Evolutionary conservation across 2,113 vertebrate species (phyloP), one percentile per base, ranked within the genome.

Genomic region (Sinocyclocheilus anshuiensis): DNA sequence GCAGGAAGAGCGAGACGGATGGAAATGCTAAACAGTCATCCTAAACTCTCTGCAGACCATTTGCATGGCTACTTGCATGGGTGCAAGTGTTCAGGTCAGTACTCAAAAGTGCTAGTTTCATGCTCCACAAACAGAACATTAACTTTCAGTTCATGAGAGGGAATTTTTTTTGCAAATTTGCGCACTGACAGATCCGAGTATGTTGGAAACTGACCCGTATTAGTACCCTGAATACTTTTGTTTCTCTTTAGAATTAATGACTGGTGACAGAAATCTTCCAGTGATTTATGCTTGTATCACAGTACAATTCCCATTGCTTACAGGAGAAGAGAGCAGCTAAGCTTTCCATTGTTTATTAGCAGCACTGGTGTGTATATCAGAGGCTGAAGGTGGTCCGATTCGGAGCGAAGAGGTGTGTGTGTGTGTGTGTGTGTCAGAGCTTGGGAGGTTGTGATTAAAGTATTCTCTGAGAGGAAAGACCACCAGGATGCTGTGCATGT

Each of bases 331-430:
- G 53, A 83, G 67, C 83, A 76, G 67, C 48, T 69, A 74, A 55
- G 74, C 29, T 77, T 87, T 86, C 88, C 88, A 86, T 72, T 88
- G 89, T 90, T 90, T 90, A 90, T 87, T 67, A 53, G 26, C 29
- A 61, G 39, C 22, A 42, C 69, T 74, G 57, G 83, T 86, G 69
- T 90, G 86, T 90, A 84, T 90, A 88, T 81, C 80, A 90, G 84
- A 88, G 80, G 61, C 36, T 86, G 87, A 88, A 86, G 89, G 87
- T 88, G 89, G 89, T 90, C 89, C 65, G 76, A 81, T 82, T 88
- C 80, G 53, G 81, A 85, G 48, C 72, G 53, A 53, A 45, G 65
- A 79, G 69, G 33, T 55, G 84, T 80, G 80, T 81, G 67, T 80
- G 65, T 84, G 53, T 75, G 59, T 67, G 71, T 80, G 29, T 72